phyloP scores from a whole-genome alignment of 2,888 invertebrate species.

The Carabus problematicus region DNA sequence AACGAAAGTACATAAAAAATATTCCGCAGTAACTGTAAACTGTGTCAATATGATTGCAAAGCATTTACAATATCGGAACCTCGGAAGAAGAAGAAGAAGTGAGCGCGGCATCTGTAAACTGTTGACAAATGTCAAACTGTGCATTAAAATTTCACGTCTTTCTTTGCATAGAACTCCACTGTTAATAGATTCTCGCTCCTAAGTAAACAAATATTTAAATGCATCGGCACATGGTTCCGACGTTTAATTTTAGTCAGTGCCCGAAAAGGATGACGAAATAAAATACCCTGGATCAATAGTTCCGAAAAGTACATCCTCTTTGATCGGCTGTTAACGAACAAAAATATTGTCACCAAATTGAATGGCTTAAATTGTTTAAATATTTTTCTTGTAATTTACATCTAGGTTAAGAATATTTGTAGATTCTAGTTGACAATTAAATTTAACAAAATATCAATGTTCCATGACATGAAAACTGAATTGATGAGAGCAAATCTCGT shows the following conservation, averaged over 20 bases:
- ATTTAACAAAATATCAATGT: no score
- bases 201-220: constrained; percentile 36
- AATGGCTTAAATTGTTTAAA: no score
- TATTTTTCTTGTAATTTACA: no score
- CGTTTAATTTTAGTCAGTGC: constrained; percentile 19
- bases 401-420: no score
- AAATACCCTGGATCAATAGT: no score
- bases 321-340: no score
- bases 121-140: constrained; percentile 41
- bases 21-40: constrained; percentile 32
- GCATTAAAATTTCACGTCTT: constrained; percentile 36
- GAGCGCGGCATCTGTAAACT: constrained; percentile 19
- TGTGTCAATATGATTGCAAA: constrained; percentile 33
- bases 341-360: no score
- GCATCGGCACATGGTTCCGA: constrained; percentile 14
- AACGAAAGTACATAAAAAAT: background rate
- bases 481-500: no score
- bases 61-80: constrained; percentile 9
- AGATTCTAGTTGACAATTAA: no score
- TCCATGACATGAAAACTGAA: no score
- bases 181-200: constrained; percentile 30
- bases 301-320: no score
- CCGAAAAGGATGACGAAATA: background rate
- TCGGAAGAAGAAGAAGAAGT: constrained; percentile 13
- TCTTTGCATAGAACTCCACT: constrained; percentile 36